These are phyloP conservation scores for Melanotaenia boesemani DNA, from an alignment of 2,797 vertebrate species.

Conservation along the genomic window DNA sequence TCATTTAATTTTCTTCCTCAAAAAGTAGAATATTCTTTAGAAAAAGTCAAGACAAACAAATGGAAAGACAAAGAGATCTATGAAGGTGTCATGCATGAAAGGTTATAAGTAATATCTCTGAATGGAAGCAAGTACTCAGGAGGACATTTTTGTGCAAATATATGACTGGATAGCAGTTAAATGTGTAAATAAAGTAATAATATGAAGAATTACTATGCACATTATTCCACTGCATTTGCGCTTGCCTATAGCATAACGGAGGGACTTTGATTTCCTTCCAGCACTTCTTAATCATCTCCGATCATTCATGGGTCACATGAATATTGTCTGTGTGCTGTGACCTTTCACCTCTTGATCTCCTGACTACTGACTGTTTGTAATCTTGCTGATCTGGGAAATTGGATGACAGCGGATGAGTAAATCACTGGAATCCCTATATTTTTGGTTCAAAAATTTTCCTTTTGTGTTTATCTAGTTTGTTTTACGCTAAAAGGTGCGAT, in stretches of 20 bases:
- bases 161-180: not conserved
- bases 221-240: constrained; percentile 22
- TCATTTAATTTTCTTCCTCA: not conserved
- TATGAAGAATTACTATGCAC: not conserved
- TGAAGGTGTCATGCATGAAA: not conserved
- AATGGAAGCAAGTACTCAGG: not conserved
- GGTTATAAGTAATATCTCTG: no score
- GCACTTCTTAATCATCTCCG: constrained; percentile 44
- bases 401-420: constrained; percentile 25
- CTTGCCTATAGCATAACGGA: not conserved
- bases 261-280: constrained; percentile 36
- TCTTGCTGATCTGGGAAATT: constrained; percentile 39
- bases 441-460: not conserved
- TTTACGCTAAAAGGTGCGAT: not conserved
- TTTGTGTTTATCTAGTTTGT: not conserved
- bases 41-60: not conserved
- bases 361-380: constrained; percentile 41
- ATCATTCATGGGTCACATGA: constrained; percentile 69
- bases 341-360: constrained; percentile 60
- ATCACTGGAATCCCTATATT: not conserved
- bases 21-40: not conserved
- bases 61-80: not conserved
- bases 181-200: not conserved
- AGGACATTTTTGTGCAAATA: not conserved
- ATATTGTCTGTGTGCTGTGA: constrained; percentile 71